Conservation (phyloP, 2,888 invertebrate genomes). For the Drosophila barbarae region DNA sequence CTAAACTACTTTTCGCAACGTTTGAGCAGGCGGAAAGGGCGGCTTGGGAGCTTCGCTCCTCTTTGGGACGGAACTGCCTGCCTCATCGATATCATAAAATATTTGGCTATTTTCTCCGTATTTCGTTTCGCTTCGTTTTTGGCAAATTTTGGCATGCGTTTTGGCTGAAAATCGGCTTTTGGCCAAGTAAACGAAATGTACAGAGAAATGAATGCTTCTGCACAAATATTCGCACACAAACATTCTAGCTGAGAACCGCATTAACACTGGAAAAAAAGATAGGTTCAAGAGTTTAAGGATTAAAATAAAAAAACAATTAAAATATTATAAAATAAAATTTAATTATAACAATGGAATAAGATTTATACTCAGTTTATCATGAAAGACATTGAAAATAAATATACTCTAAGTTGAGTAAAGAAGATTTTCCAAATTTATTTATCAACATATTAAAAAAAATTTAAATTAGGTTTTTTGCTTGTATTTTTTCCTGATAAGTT, state of each 20-base stretch:
- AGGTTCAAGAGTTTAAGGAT: background rate
- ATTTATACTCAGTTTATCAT: too few species aligned
- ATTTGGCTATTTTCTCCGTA: conserved; percentile 71
- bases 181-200: conserved; percentile 63
- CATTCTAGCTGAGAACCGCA: conserved; percentile 6
- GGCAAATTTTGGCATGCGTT: conserved; percentile 71
- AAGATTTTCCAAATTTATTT: too few species aligned
- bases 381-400: too few species aligned
- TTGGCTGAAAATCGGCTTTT: conserved; percentile 71
- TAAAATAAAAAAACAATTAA: too few species aligned
- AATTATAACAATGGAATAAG: too few species aligned
- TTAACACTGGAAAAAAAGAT: background rate
- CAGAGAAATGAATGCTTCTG: conserved; percentile 29
- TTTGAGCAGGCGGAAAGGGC: conserved; percentile 3
- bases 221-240: conserved; percentile 19
- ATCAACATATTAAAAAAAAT: too few species aligned
- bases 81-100: conserved; percentile 72
- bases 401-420: too few species aligned
- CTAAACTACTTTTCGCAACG: conserved; percentile 61
- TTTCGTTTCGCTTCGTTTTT: conserved; percentile 69
- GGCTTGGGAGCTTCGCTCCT: conserved; percentile 24
- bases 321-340: too few species aligned
- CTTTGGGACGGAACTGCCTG: conserved; percentile 18
- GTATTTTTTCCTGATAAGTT: too few species aligned
- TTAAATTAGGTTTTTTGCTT: too few species aligned